Percentiles rank a stretch among this genome's conserved stretches.
phyloP scores from a whole-genome alignment of 1,140 invertebrate genomes.

The Drosophila nikananu region DNA sequence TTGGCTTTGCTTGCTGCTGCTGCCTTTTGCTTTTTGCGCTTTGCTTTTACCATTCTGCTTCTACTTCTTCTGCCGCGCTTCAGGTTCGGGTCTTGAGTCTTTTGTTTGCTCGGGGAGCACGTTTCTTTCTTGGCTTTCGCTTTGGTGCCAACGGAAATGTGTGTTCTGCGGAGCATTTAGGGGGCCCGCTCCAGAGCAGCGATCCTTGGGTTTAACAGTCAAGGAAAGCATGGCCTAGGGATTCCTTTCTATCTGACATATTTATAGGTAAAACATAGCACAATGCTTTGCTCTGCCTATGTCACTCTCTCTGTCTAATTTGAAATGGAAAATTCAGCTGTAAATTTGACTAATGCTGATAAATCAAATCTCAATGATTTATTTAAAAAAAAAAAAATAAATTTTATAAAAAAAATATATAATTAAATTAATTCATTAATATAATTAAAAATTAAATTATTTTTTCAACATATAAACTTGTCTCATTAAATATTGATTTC shows the following conservation, averaged over 20 bases:
- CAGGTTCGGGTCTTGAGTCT: slow-evolving; percentile 76
- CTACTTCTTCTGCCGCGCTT: slow-evolving; percentile 58
- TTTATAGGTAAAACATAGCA: too few species aligned
- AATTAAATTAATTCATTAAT: too few species aligned
- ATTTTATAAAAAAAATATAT: too few species aligned
- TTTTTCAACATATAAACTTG: too few species aligned
- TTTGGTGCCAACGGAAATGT: slow-evolving; percentile 40
- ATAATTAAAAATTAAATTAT: too few species aligned
- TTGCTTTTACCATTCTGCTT: slow-evolving; percentile 71
- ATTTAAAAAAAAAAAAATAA: too few species aligned
- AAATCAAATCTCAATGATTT: too few species aligned
- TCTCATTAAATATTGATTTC: too few species aligned
- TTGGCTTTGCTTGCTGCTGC: slow-evolving; percentile 65
- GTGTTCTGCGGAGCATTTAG: slow-evolving; percentile 20
- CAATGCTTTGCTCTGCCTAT: too few species aligned
- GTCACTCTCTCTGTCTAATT: too few species aligned
- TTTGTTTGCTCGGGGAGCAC: slow-evolving; percentile 69
- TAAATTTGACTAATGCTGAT: too few species aligned
- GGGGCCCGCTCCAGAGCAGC: neutral
- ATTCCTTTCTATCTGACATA: neutral
- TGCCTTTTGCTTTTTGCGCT: slow-evolving; percentile 68
- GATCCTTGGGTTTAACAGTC: neutral
- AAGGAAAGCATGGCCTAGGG: neutral
- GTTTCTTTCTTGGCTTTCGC: slow-evolving; percentile 69
- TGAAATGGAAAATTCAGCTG: too few species aligned